Conservation (phyloP, 2,113 vertebrate species). For the Carassius gibelio region DNA sequence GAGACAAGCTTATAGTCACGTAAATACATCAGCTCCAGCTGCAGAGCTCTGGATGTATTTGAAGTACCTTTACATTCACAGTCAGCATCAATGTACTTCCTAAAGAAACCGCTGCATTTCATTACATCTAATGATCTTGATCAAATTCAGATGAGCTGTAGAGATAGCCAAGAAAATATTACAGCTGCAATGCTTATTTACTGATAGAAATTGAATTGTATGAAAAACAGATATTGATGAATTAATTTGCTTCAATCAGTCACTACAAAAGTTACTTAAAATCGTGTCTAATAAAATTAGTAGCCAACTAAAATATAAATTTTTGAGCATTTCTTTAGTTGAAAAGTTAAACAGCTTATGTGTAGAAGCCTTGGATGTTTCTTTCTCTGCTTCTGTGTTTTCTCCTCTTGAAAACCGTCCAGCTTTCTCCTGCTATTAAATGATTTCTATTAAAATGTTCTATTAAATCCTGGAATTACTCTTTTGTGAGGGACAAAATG, state of each 20-base stretch:
- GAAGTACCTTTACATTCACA: neutral
- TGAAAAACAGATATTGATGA: neutral
- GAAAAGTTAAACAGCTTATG: neutral
- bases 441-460: neutral
- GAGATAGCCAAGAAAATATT: neutral
- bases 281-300: neutral
- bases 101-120: neutral
- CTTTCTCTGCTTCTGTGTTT: slow-evolving; percentile 50
- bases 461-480: slow-evolving; percentile 21
- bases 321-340: neutral
- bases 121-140: neutral
- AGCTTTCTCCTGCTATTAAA: neutral
- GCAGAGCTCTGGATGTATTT: neutral
- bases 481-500: slow-evolving; percentile 23
- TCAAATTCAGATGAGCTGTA: neutral
- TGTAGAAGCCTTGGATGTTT: neutral
- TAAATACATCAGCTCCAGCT: neutral
- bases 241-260: neutral
- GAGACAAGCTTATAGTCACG: neutral
- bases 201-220: neutral
- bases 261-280: neutral
- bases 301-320: neutral
- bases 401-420: slow-evolving; percentile 42
- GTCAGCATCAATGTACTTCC: neutral
- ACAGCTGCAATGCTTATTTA: neutral